Conservation (phyloP, 2,797 vertebrate species). For the Acipenser transmontanus region DNA sequence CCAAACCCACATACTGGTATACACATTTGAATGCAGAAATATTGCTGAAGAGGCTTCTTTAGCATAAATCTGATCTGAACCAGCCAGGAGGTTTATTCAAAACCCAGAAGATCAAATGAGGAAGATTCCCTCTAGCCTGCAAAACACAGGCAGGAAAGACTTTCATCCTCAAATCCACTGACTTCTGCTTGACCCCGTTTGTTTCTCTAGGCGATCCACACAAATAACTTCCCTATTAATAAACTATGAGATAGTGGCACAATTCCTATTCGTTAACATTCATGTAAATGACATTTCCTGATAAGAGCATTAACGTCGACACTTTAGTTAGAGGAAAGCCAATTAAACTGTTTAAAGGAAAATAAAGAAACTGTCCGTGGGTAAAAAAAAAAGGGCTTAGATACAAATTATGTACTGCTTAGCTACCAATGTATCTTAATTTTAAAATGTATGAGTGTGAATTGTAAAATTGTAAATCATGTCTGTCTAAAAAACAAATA, state of each 20-base stretch:
- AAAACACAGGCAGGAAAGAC: constrained; percentile 39
- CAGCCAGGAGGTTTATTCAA: constrained; percentile 43
- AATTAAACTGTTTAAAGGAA: background rate
- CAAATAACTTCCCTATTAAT: constrained; percentile 33
- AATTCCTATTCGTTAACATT: background rate
- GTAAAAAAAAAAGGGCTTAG: background rate
- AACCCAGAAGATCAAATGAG: constrained; percentile 54
- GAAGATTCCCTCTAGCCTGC: constrained; percentile 37
- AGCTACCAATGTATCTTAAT: too few relatives aligned
- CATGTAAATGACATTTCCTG: background rate
- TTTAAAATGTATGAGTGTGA: too few relatives aligned
- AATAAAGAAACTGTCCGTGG: background rate
- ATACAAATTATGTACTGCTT: too few relatives aligned
- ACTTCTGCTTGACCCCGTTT: constrained; percentile 50
- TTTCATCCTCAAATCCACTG: constrained; percentile 59
- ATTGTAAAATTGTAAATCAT: too few relatives aligned
- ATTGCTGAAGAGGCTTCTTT: constrained; percentile 9
- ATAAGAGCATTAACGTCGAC: background rate
- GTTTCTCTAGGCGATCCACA: constrained; percentile 36
- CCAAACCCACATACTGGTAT: background rate
- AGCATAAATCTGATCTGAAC: constrained; percentile 15
- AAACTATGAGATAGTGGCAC: constrained; percentile 19
- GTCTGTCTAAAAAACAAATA: too few relatives aligned
- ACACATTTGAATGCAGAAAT: constrained; percentile 13
- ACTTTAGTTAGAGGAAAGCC: background rate